Evolutionary conservation across 2,113 vertebrate genomes (phyloP).

Genomic region (Lagopus muta): DNA sequence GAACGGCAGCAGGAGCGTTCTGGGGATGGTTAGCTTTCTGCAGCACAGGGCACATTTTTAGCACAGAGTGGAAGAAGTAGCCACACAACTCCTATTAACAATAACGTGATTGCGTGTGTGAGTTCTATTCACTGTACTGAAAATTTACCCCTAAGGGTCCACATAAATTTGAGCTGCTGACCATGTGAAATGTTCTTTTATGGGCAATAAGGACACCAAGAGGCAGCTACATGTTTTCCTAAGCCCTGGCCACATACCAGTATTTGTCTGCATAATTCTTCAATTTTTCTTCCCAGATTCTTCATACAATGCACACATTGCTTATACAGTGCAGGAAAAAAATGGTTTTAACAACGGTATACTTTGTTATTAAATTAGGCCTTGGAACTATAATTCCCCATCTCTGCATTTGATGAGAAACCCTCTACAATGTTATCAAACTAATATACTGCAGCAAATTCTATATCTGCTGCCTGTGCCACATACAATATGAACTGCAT

Average conservation of each 20-base stretch:
- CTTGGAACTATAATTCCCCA: conserved; percentile 28
- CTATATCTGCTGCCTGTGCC: conserved; percentile 42
- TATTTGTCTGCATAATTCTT: conserved; percentile 66
- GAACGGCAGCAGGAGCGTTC: not conserved
- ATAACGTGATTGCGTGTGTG: conserved; percentile 57
- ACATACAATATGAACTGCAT: conserved; percentile 44
- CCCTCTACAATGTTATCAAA: conserved; percentile 66
- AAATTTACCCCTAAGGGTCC: conserved; percentile 75
- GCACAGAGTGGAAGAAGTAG: conserved; percentile 34
- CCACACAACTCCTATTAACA: conserved; percentile 69
- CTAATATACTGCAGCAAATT: conserved; percentile 57
- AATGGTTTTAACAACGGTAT: conserved; percentile 38
- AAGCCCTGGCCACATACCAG: conserved; percentile 56
- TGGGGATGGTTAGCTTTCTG: conserved; percentile 16
- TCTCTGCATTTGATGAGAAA: conserved; percentile 64
- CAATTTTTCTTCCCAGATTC: conserved; percentile 61
- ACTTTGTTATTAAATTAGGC: conserved; percentile 59
- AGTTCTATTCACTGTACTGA: conserved; percentile 62
- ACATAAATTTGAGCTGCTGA: conserved; percentile 80
- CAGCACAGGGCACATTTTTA: conserved; percentile 44
- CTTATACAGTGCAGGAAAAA: not conserved
- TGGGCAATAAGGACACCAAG: conserved; percentile 66
- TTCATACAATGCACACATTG: conserved; percentile 6
- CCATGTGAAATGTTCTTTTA: conserved; percentile 77
- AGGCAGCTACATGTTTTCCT: conserved; percentile 68